Evolutionary conservation across 2,113 vertebrate species (phyloP), one percentile per base, ranked within the genome.

Genomic region (Gorsachius goisagi): DNA sequence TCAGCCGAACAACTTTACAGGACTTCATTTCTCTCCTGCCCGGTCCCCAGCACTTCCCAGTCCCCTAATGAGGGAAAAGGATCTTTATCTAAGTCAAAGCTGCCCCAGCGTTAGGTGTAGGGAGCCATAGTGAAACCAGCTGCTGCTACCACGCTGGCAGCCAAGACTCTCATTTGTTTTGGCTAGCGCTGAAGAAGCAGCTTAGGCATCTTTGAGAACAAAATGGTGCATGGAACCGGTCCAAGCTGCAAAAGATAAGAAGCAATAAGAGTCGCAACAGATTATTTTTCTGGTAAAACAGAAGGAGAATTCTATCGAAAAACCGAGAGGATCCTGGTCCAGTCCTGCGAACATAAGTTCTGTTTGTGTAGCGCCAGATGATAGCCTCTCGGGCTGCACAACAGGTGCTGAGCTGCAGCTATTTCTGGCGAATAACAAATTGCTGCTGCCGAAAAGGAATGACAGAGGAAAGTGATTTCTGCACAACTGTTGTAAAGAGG

Each of bases 231-330:
- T 20, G 97, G 98, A 98, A 97, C 60, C 1, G 7, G 95, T 97
- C 98, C 98, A 98, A 98, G 92, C 96, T 88, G 95, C 83, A 93
- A 96, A 95, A 98, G 98, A 98, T 97, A 98, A 98, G 97, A 95
- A 88, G 98, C 97, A 97, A 96, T 76, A 96, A 79, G 96, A 98
- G 97, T 96, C 90, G 96, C 97, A 98, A 97, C 98, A 98, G 98
- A 98, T 98, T 98, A 98, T 98, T 98, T 98, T 98, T 98, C 97
- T 98, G 97, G 87, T 94, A 44, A 98, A 96, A 97, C 98, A 98
- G 98, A 98, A 98, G 98, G 98, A 97, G 98, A 96, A 95, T 96
- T 92, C 96, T 97, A 41, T 45, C 12, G 26, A 97, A 24, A 60
- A 96, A 44, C n/a, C 15, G 58, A 88, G 96, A 87, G 76, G 97